A percentile compares a stretch with the other conserved stretches of the same genome.
phyloP scores from a whole-genome alignment of 1,140 invertebrate species.

The Rhagoletis pomonella region DNA sequence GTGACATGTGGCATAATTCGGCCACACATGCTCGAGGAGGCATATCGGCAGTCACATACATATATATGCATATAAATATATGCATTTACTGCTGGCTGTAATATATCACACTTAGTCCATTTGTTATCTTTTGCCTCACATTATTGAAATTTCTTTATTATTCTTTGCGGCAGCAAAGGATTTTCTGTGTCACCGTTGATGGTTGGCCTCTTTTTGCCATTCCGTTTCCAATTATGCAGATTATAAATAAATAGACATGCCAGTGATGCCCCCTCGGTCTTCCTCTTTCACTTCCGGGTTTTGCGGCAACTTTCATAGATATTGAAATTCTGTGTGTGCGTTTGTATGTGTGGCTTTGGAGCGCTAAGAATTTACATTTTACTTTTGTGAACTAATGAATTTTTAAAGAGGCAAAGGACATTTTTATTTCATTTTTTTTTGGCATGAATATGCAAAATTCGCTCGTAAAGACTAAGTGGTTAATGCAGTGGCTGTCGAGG shows the following conservation, averaged over 20 bases:
- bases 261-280: background rate
- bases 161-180: constrained; percentile 15
- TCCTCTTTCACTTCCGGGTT: too few relatives aligned
- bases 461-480: background rate
- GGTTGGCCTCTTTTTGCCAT: constrained; percentile 23
- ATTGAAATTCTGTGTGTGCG: too few relatives aligned
- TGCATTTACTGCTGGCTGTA: background rate
- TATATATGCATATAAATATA: background rate
- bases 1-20: constrained; percentile 47
- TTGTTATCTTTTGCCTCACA: constrained; percentile 21
- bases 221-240: constrained; percentile 50
- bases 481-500: background rate
- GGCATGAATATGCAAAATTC: background rate
- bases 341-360: background rate
- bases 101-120: constrained; percentile 4
- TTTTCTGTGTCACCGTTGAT: constrained; percentile 43
- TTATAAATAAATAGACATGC: constrained; percentile 45
- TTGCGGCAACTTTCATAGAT: too few relatives aligned
- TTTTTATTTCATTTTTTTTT: background rate
- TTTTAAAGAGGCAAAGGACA: constrained; percentile 41
- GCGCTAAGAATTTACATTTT: background rate
- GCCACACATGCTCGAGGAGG: background rate
- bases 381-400: constrained; percentile 36
- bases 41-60: background rate
- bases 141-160: constrained; percentile 50